phyloP scores from a whole-genome alignment of 1,140 invertebrate genomes.

The Drosophila bocki region DNA sequence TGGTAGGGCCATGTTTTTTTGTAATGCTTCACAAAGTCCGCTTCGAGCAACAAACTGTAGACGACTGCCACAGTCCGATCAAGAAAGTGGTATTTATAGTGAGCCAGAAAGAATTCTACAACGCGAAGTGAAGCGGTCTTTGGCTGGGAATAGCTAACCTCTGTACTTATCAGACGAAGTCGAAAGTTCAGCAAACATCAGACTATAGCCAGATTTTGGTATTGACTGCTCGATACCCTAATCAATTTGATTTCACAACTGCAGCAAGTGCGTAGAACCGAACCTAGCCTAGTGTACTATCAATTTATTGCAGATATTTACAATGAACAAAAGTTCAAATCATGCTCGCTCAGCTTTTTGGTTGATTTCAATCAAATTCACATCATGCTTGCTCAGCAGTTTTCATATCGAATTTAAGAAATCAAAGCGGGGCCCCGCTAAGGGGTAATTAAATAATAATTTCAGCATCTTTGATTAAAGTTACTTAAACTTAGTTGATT shows the following conservation, averaged over 20 bases:
- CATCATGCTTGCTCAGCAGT: conserved; percentile 4
- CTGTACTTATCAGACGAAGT: conserved; percentile 13
- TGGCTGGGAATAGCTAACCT: neutral
- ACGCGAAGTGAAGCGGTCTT: neutral
- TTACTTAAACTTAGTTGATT: neutral
- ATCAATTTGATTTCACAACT: neutral
- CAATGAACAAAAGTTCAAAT: neutral
- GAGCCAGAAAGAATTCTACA: neutral
- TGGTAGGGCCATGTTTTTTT: conserved; percentile 2
- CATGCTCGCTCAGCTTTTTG: neutral
- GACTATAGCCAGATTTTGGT: neutral
- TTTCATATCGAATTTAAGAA: neutral
- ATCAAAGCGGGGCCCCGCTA: neutral
- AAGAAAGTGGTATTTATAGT: conserved; percentile 1
- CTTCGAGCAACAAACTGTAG: neutral
- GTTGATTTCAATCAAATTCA: neutral
- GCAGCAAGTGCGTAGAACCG: neutral
- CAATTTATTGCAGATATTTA: neutral
- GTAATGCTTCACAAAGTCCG: neutral
- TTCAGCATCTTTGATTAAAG: neutral
- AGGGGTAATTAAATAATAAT: neutral
- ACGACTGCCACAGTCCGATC: conserved; percentile 3
- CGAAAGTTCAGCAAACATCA: conserved; percentile 6
- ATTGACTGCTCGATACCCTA: neutral
- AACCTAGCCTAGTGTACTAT: neutral